Base-by-base conservation (phyloP, 2,113 vertebrate genomes). In the Andinoacara biseriatus region DNA sequence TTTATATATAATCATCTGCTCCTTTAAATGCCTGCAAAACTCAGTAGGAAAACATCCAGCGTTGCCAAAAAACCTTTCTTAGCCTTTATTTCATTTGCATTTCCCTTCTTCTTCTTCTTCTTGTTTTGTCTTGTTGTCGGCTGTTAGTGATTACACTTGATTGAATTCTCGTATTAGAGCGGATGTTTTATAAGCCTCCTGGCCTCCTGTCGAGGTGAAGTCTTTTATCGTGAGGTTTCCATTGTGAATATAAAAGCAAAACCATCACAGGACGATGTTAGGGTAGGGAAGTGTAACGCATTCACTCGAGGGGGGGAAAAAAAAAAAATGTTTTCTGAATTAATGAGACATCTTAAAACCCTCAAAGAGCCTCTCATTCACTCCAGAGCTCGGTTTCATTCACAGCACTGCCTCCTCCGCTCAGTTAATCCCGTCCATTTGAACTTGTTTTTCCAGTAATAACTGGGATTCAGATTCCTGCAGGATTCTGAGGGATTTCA, bases 161-260 rank as follows among this genome's bases (percentile, higher is more conserved):
- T 54, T 54, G 46, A 72, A 72, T 72, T 72, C 26, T 33, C 10
- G 15, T 78, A 33, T 54, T 35, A 20, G 35, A 56, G 56, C 33
- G 33, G 56, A 76, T 75, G 72, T 72, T 75, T 75, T 58, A 38
- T 40, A 58, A 58, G 31, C 22, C 72, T 35, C n/a, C 54, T 40
- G 20, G 72, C 54, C 72, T 75, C 65, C 65, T 72, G 43, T 72
- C 52, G 46, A 72, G 46, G 67, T 72, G 24, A 72, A 72, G 46
- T 72, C 26, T 72, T 54, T 72, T 54, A 72, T 72, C 46, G 31
- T 72, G 65, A 52, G 43, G 67, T 72, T 72, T n/a, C 67, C 67
- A 72, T 72, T 72, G 67, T 52, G 67, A 72, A 52, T 52, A 72
- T 72, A 52, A 72, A 54, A 72, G 31, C 46, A 54, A 52, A 72